These are phyloP conservation scores for Tadarida brasiliensis DNA, from an alignment of 2,797 vertebrate genomes.

Conservation along the genomic window DNA sequence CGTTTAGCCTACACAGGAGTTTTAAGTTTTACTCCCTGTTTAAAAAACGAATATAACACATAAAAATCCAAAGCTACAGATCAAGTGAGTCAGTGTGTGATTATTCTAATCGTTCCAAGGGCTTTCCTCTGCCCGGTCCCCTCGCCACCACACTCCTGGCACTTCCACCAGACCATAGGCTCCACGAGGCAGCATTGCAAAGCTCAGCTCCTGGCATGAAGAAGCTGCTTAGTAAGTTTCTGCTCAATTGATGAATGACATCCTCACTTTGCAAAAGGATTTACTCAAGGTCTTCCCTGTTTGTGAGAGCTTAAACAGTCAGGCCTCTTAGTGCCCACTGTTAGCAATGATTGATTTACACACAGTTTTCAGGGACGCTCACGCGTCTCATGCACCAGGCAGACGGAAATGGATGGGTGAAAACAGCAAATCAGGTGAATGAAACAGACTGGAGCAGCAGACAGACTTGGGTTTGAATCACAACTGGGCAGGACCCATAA, in stretches of 20 bases:
- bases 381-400: neutral
- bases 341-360: neutral
- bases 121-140: neutral
- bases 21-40: neutral
- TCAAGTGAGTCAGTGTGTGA: neutral
- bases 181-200: neutral
- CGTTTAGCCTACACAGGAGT: neutral
- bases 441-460: neutral
- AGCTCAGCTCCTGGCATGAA: neutral
- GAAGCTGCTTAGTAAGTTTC: neutral
- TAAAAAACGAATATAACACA: neutral
- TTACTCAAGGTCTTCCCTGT: conserved; percentile 6
- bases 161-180: neutral
- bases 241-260: neutral
- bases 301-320: neutral
- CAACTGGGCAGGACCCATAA: neutral
- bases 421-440: neutral
- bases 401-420: neutral
- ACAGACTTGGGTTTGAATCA: neutral
- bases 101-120: neutral
- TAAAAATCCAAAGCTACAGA: neutral
- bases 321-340: neutral
- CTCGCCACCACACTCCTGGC: neutral
- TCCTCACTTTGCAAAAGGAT: conserved; percentile 12
- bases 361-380: neutral